Evolutionary conservation across 2,888 invertebrate genomes (phyloP).

Genomic region (Tenthredo distinguenda): DNA sequence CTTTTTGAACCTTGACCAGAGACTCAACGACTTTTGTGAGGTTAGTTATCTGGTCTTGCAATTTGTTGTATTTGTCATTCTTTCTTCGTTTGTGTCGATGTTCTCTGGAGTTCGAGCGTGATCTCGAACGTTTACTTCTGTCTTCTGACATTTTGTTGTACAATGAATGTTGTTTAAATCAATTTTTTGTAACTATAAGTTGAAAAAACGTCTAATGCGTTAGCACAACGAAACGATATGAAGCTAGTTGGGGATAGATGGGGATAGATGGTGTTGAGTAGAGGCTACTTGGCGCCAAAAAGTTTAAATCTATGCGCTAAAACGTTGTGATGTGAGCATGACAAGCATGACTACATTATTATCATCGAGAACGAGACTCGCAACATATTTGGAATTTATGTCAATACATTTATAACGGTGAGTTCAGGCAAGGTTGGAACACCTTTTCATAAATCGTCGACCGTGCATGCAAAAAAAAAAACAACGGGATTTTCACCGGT

Average conservation of each 20-base stretch:
- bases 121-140: constrained; percentile 8
- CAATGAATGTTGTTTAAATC: not conserved
- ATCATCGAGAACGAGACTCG: too few relatives aligned
- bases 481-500: constrained; percentile 73
- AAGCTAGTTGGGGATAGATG: too few relatives aligned
- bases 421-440: constrained; percentile 81
- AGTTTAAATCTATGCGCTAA: too few relatives aligned
- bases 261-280: too few relatives aligned
- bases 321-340: too few relatives aligned
- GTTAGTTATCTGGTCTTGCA: constrained; percentile 52
- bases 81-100: constrained; percentile 30
- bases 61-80: constrained; percentile 21
- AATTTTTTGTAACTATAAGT: too few relatives aligned
- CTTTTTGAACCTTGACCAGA: constrained; percentile 19
- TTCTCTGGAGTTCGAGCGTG: constrained; percentile 51
- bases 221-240: too few relatives aligned
- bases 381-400: not conserved
- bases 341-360: too few relatives aligned
- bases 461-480: constrained; percentile 80
- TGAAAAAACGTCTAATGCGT: too few relatives aligned
- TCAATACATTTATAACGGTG: constrained; percentile 76
- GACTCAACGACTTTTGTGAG: constrained; percentile 48
- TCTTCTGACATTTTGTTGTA: constrained; percentile 2
- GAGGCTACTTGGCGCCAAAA: too few relatives aligned
- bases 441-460: constrained; percentile 80